phyloP scores from a whole-genome alignment of 2,888 invertebrate species.

The Elegia similella region DNA sequence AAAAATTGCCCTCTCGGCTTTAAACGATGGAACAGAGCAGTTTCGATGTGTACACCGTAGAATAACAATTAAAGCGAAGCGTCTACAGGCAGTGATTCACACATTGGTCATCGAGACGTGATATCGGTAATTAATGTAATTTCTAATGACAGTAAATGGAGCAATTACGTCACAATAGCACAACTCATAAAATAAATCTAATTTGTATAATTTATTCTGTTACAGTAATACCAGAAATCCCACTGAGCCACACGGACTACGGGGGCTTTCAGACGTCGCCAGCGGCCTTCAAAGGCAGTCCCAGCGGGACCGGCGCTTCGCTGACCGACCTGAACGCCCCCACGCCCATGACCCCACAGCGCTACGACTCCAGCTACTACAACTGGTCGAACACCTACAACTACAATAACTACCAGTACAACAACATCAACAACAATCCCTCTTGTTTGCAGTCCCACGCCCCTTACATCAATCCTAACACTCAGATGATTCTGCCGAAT shows the following conservation, averaged over 20 bases:
- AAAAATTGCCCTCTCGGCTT: too few relatives aligned
- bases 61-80: neutral
- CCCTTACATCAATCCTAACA: slow-evolving; percentile 82
- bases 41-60: too few relatives aligned
- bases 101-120: slow-evolving; percentile 1
- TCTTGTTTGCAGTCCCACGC: slow-evolving; percentile 79
- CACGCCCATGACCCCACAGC: slow-evolving; percentile 52
- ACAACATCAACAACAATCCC: slow-evolving; percentile 80
- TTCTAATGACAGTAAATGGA: neutral
- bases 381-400: slow-evolving; percentile 86
- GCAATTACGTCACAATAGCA: neutral
- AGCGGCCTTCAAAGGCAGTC: slow-evolving; percentile 65
- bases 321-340: slow-evolving; percentile 72
- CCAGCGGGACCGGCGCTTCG: slow-evolving; percentile 55
- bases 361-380: slow-evolving; percentile 81
- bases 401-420: slow-evolving; percentile 87
- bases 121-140: neutral
- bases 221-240: slow-evolving; percentile 82
- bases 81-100: neutral
- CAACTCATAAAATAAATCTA: neutral
- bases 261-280: slow-evolving; percentile 61
- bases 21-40: too few relatives aligned
- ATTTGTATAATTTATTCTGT: slow-evolving; percentile 23
- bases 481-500: slow-evolving; percentile 89
- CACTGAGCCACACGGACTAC: slow-evolving; percentile 69